Percentiles rank a stretch among this genome's conserved stretches.
Evolutionary conservation across 2,888 invertebrate species (phyloP).

Genomic region (Mechanitis mazaeus): DNA sequence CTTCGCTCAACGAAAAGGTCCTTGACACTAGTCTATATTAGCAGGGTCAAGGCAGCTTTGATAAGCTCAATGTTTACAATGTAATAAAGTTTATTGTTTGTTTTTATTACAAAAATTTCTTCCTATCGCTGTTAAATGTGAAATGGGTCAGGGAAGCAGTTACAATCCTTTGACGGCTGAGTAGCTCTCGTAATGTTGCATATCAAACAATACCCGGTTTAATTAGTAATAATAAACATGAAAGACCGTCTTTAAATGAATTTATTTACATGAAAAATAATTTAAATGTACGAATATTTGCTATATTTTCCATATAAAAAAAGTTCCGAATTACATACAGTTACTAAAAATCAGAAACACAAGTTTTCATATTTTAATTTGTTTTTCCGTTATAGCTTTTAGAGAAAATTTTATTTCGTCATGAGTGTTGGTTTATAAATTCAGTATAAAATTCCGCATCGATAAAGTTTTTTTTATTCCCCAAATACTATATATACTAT

Average conservation of each 20-base stretch:
- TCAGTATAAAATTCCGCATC: too few species aligned
- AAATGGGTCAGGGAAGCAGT: slow-evolving; percentile 7
- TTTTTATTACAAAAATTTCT: slow-evolving; percentile 13
- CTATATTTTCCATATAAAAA: slow-evolving; percentile 10
- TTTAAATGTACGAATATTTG: slow-evolving; percentile 9
- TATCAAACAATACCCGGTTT: slow-evolving; percentile 11
- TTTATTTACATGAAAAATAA: too few species aligned
- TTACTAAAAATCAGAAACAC: too few species aligned
- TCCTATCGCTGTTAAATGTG: slow-evolving; percentile 31
- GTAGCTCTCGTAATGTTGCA: slow-evolving; percentile 1
- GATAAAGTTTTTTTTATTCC: too few species aligned
- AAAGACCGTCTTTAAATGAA: too few species aligned
- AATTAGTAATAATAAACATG: neutral
- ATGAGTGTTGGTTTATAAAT: too few species aligned
- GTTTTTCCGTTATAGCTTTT: too few species aligned
- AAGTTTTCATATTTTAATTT: too few species aligned
- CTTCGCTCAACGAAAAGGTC: slow-evolving; percentile 30
- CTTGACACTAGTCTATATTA: slow-evolving; percentile 52
- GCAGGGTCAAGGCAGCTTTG: slow-evolving; percentile 58
- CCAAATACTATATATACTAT: too few species aligned
- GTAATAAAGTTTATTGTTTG: slow-evolving; percentile 15
- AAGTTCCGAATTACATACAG: slow-evolving; percentile 24
- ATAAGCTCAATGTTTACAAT: slow-evolving; percentile 46
- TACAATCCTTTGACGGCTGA: too few species aligned
- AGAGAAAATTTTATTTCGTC: too few species aligned